A percentile compares a stretch with the other conserved stretches of the same genome.
phyloP scores from a whole-genome alignment of 2,888 invertebrate species.

The Nineta flava region DNA sequence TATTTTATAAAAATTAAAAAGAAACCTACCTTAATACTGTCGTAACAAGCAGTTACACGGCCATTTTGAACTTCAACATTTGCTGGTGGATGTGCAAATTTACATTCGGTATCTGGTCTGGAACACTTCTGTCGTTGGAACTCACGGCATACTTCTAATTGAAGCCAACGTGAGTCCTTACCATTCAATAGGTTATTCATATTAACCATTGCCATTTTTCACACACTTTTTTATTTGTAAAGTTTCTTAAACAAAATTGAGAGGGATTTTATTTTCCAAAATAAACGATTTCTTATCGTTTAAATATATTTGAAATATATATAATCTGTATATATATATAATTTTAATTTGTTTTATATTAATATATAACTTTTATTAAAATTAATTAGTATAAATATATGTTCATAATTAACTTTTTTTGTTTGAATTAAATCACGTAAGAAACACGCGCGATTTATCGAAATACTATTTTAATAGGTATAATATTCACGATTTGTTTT shows the following conservation, averaged over 20 bases:
- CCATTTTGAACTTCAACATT: slow-evolving; percentile 99
- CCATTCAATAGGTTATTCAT: slow-evolving; percentile 94
- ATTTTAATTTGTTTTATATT: neutral
- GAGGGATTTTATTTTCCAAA: neutral
- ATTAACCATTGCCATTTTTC: slow-evolving; percentile 74
- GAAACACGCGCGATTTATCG: too few relatives aligned
- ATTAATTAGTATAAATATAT: neutral
- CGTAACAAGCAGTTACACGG: slow-evolving; percentile 99
- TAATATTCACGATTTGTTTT: neutral
- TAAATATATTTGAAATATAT: neutral
- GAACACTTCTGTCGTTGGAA: slow-evolving; percentile 99
- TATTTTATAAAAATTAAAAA: neutral
- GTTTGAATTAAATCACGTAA: neutral
- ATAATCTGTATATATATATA: neutral
- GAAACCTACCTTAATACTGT: slow-evolving; percentile 95
- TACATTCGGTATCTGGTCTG: slow-evolving; percentile 98
- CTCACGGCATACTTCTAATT: slow-evolving; percentile 98
- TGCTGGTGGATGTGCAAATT: slow-evolving; percentile 98
- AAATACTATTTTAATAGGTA: too few relatives aligned
- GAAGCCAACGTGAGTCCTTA: slow-evolving; percentile 99
- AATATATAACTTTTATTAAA: slow-evolving; percentile 1
- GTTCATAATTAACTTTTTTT: neutral
- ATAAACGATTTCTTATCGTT: neutral
- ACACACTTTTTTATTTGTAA: slow-evolving; percentile 11
- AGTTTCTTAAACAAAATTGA: neutral